A percentile compares a stretch with the other conserved stretches of the same genome.
Conservation (phyloP, 2,113 vertebrate species). For the Muntiacus muntjak region DNA sequence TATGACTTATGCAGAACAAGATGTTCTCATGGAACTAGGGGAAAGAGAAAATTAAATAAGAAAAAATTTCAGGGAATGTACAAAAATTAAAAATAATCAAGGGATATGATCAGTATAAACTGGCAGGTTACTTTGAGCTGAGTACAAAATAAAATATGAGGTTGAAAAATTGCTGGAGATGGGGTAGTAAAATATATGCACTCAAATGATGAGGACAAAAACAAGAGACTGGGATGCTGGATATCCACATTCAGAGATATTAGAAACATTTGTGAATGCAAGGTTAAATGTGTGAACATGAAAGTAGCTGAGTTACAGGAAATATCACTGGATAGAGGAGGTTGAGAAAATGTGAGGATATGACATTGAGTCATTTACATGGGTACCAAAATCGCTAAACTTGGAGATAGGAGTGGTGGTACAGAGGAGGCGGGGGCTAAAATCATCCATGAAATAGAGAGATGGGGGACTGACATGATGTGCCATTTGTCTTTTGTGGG, state of each 20-base stretch:
- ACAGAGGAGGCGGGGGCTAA: background rate
- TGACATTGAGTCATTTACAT: background rate
- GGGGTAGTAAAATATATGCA: background rate
- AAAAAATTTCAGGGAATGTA: background rate
- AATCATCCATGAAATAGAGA: background rate
- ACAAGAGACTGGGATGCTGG: background rate
- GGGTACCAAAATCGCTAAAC: background rate
- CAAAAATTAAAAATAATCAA: background rate
- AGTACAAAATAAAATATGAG: background rate
- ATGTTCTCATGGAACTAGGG: background rate
- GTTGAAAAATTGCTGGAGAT: background rate
- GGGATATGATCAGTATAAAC: background rate
- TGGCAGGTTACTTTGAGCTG: background rate
- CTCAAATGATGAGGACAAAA: background rate
- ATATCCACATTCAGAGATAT: background rate
- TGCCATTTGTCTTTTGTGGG: background rate
- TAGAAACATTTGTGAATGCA: background rate
- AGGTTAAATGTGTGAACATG: background rate
- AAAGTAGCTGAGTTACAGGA: background rate
- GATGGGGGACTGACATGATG: background rate
- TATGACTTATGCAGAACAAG: background rate
- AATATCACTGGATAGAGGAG: background rate
- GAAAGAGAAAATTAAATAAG: background rate
- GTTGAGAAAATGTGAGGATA: background rate
- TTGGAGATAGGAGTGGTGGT: background rate